phyloP scores from a whole-genome alignment of 2,113 vertebrate genomes.

The Chaetops frenatus region DNA sequence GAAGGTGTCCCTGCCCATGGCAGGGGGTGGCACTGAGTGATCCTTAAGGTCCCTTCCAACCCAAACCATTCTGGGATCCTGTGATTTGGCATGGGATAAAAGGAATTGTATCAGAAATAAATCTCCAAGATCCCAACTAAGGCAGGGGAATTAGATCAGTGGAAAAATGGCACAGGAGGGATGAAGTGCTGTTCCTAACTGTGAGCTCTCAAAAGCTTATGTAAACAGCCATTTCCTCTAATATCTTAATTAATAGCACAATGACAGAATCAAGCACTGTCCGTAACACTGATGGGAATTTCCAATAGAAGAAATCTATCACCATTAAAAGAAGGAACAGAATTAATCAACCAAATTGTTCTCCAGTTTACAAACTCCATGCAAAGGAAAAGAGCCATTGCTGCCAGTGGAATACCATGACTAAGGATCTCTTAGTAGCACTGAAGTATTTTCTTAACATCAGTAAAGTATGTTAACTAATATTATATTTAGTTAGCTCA shows the following conservation, averaged over 20 bases:
- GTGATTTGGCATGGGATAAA: not conserved
- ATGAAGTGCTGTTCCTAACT: not conserved
- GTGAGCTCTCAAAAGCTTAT: not conserved
- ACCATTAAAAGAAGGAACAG: not conserved
- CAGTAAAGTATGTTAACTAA: slow-evolving; percentile 61
- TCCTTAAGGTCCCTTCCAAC: not conserved
- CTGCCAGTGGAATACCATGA: not conserved
- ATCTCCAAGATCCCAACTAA: not conserved
- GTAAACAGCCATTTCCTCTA: slow-evolving; percentile 5
- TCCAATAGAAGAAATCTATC: slow-evolving; percentile 11
- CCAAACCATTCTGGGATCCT: not conserved
- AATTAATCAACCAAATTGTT: not conserved
- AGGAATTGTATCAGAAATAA: not conserved
- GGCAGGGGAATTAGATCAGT: not conserved
- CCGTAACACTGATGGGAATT: not conserved
- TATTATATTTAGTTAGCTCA: slow-evolving; percentile 58
- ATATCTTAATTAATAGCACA: not conserved
- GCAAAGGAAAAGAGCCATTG: not conserved
- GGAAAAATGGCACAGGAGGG: not conserved
- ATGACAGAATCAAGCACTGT: not conserved
- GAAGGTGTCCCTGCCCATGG: not conserved
- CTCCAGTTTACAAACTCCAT: not conserved
- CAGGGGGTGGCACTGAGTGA: not conserved
- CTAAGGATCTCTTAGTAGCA: not conserved
- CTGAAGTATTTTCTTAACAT: slow-evolving; percentile 54